phyloP scores from a whole-genome alignment of 2,113 vertebrate species.

The Mustela lutreola region DNA sequence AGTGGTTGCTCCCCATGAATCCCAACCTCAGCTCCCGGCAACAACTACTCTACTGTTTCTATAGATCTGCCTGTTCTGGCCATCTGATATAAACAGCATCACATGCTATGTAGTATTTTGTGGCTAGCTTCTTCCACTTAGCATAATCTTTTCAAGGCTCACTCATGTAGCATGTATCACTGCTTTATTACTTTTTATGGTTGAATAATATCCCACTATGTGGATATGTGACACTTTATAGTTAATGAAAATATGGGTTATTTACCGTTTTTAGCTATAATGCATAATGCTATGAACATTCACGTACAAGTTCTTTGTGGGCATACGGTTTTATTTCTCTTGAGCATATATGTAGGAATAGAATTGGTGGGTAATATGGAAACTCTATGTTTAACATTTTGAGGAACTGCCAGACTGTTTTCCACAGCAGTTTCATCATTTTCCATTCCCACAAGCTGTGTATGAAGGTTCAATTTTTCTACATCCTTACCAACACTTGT shows the following conservation, averaged over 20 bases:
- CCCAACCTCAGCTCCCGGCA: not conserved
- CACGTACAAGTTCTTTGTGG: not conserved
- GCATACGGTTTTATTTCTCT: not conserved
- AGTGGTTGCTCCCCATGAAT: not conserved
- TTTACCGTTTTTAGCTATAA: not conserved
- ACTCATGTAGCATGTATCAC: not conserved
- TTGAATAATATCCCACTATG: not conserved
- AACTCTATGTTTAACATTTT: not conserved
- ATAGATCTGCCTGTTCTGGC: not conserved
- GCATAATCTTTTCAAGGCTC: not conserved
- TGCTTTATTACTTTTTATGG: not conserved
- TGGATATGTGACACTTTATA: not conserved
- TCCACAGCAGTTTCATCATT: not conserved
- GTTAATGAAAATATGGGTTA: not conserved
- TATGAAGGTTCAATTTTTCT: not conserved
- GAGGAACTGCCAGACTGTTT: not conserved
- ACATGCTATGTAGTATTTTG: not conserved
- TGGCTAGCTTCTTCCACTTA: conserved; percentile 27
- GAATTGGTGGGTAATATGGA: not conserved
- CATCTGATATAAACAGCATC: not conserved
- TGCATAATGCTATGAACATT: conserved; percentile 6
- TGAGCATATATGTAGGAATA: not conserved
- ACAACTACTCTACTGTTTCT: not conserved
- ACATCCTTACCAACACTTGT: not conserved
- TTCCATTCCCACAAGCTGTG: not conserved